Percentiles rank a stretch among this genome's conserved stretches.
Conservation (phyloP, 1,140 invertebrate species). For the Agraylea sexmaculata region DNA sequence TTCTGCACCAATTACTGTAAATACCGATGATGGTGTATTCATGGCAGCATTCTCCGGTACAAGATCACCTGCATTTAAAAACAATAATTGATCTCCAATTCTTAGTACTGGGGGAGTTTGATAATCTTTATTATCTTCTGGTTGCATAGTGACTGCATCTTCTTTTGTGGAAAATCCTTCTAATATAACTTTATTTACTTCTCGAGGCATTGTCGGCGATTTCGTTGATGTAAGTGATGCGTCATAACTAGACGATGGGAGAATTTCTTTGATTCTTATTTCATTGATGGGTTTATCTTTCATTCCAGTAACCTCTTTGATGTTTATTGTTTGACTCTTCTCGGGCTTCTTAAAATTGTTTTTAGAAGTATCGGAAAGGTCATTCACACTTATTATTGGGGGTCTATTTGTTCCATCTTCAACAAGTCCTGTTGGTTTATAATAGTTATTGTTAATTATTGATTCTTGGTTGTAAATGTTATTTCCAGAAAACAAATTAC, state of each 20-base stretch:
- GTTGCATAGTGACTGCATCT: slow-evolving; percentile 25
- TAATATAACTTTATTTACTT: slow-evolving; percentile 28
- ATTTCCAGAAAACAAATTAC: too few species aligned
- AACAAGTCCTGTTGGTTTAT: neutral
- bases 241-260: slow-evolving; percentile 30
- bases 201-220: slow-evolving; percentile 33
- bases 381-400: neutral
- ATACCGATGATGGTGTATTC: slow-evolving; percentile 27
- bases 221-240: slow-evolving; percentile 31
- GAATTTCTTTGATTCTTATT: slow-evolving; percentile 36
- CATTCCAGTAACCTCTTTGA: slow-evolving; percentile 38
- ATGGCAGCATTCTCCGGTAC: slow-evolving; percentile 26
- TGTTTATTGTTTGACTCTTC: slow-evolving; percentile 30
- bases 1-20: slow-evolving; percentile 34
- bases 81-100: slow-evolving; percentile 32
- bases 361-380: neutral
- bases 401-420: neutral
- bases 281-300: slow-evolving; percentile 36
- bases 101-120: slow-evolving; percentile 30
- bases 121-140: slow-evolving; percentile 17
- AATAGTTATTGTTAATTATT: too few species aligned
- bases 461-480: too few species aligned
- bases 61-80: slow-evolving; percentile 27
- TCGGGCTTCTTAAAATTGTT: too few species aligned
- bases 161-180: slow-evolving; percentile 27